Evolutionary conservation across 2,888 invertebrate genomes (phyloP).

Genomic region (Philonicus albiceps): DNA sequence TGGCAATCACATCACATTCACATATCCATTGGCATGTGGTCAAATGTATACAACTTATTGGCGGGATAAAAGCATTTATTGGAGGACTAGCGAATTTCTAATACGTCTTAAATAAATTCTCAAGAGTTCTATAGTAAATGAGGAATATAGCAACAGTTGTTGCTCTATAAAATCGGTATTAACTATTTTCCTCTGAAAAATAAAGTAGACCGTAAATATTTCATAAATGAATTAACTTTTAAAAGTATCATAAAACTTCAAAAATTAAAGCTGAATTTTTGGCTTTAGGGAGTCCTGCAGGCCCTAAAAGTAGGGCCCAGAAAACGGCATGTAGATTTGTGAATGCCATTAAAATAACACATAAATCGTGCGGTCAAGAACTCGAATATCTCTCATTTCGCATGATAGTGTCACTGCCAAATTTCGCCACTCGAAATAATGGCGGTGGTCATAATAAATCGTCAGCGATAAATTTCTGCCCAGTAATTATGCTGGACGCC

Average conservation of each 20-base stretch:
- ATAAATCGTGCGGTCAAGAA: neutral
- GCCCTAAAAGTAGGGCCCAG: neutral
- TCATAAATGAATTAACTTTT: too few relatives aligned
- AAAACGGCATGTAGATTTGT: neutral
- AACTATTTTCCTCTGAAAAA: too few relatives aligned
- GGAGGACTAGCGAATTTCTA: too few relatives aligned
- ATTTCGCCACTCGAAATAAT: slow-evolving; percentile 24
- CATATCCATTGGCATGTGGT: too few relatives aligned
- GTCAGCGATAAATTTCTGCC: slow-evolving; percentile 11
- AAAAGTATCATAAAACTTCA: too few relatives aligned
- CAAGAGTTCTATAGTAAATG: too few relatives aligned
- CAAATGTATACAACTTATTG: too few relatives aligned
- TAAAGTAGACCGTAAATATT: too few relatives aligned
- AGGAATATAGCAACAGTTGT: too few relatives aligned
- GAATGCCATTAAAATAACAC: neutral
- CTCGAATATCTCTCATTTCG: slow-evolving; percentile 3
- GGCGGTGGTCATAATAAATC: slow-evolving; percentile 25
- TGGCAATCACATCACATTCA: neutral
- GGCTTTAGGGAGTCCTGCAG: neutral
- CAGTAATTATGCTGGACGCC: slow-evolving; percentile 20
- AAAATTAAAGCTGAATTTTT: neutral
- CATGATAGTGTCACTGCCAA: slow-evolving; percentile 26
- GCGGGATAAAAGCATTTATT: too few relatives aligned
- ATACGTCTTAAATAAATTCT: too few relatives aligned
- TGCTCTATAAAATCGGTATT: too few relatives aligned